Percentiles rank a stretch among this genome's conserved stretches.
These are phyloP conservation scores for Lasioglossum albipes DNA, from an alignment of 1,140 invertebrate genomes.

Conservation along the genomic window DNA sequence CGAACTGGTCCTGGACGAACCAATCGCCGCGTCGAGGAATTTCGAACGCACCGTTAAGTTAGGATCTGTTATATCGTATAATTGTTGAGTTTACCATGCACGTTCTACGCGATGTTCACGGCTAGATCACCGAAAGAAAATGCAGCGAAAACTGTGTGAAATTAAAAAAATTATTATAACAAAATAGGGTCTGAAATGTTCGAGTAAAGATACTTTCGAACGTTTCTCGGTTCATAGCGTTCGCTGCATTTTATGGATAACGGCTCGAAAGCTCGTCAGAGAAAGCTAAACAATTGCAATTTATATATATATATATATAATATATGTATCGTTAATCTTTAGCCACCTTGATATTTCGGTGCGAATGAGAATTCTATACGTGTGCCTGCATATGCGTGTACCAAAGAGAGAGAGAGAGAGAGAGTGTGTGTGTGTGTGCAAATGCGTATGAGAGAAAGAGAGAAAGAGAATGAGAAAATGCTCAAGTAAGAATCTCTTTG, in stretches of 20 bases:
- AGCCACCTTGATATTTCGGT: neutral
- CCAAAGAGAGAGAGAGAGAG: neutral
- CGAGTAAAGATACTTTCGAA: neutral
- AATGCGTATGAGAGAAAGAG: neutral
- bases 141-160: conserved; percentile 45
- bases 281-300: conserved; percentile 32
- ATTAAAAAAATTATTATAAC: too few relatives aligned
- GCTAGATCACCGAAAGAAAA: conserved; percentile 44
- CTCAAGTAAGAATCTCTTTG: conserved; percentile 50
- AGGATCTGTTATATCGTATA: conserved; percentile 13
- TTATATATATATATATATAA: conserved; percentile 33
- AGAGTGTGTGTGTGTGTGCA: neutral
- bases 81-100: conserved; percentile 50
- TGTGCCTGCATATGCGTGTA: neutral
- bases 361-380: neutral
- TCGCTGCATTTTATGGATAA: conserved; percentile 47
- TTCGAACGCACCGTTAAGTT: conserved; percentile 18
- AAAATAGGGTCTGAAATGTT: too few relatives aligned
- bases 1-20: neutral
- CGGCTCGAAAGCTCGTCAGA: conserved; percentile 28
- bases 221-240: neutral
- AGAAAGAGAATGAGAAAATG: conserved; percentile 19
- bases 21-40: neutral
- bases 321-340: conserved; percentile 29
- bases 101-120: conserved; percentile 31